Evolutionary conservation across 2,888 invertebrate genomes (phyloP).

Genomic region (Meta bourneti): DNA sequence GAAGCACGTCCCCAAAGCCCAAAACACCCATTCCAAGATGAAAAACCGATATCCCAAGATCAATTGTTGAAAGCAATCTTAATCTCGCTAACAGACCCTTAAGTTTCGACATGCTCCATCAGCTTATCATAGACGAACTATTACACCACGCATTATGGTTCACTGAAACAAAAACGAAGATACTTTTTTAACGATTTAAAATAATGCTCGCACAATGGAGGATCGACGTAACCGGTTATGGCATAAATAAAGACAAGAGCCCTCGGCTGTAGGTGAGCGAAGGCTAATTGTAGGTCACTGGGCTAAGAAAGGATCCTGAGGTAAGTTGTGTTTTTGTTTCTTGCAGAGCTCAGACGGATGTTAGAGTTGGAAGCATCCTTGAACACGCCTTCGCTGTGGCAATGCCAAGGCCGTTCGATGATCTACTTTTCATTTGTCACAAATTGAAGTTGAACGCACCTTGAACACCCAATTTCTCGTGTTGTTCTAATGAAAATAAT

Average conservation of each 20-base stretch:
- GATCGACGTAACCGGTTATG: not conserved
- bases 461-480: not conserved
- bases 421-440: not conserved
- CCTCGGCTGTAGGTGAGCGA: conserved; percentile 63
- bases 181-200: not conserved
- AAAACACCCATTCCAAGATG: not conserved
- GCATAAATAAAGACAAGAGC: conserved; percentile 22
- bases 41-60: not conserved
- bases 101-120: not conserved
- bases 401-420: conserved; percentile 63
- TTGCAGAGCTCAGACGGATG: conserved; percentile 62
- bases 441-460: not conserved
- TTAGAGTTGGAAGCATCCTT: conserved; percentile 59
- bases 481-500: not conserved
- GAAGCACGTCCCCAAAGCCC: not conserved
- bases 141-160: no score
- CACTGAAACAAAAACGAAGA: not conserved
- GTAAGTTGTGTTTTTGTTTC: conserved; percentile 37
- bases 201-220: not conserved
- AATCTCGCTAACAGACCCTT: not conserved
- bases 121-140: not conserved
- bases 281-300: conserved; percentile 70
- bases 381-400: conserved; percentile 15
- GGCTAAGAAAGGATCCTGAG: conserved; percentile 47
- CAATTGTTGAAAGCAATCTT: not conserved